Evolutionary conservation across 2,113 vertebrate species (phyloP).

Genomic region (Callocephalon fimbriatum): DNA sequence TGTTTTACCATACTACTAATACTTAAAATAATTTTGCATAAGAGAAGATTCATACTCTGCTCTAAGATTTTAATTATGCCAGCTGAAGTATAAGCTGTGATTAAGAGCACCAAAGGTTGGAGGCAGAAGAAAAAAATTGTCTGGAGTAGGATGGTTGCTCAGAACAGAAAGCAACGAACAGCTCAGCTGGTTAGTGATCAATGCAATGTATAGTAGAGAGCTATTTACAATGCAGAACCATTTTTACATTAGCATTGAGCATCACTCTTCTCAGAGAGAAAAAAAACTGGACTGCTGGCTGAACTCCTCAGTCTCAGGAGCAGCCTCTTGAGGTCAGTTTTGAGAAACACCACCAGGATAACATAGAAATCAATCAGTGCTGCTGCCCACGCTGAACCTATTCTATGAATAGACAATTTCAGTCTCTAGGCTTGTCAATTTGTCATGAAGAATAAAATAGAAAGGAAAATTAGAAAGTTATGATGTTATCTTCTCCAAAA

Average conservation of each 20-base stretch:
- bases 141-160: neutral
- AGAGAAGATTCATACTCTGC: neutral
- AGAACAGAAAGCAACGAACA: neutral
- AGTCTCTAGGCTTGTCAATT: constrained; percentile 14
- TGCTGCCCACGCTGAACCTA: neutral
- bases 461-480: constrained; percentile 56
- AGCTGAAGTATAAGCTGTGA: neutral
- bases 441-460: neutral
- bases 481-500: constrained; percentile 33
- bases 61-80: neutral
- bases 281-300: neutral
- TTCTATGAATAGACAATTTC: neutral
- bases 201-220: neutral
- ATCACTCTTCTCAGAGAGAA: neutral
- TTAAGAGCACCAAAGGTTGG: neutral
- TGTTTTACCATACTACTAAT: neutral
- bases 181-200: neutral
- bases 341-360: neutral
- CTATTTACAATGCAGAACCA: neutral
- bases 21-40: neutral
- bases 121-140: neutral
- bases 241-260: neutral
- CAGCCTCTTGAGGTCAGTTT: neutral
- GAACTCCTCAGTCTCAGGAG: neutral
- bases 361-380: neutral